These are phyloP conservation scores for Sphaerodactylus townsendi DNA, from an alignment of 2,113 vertebrate genomes.

Conservation along the genomic window DNA sequence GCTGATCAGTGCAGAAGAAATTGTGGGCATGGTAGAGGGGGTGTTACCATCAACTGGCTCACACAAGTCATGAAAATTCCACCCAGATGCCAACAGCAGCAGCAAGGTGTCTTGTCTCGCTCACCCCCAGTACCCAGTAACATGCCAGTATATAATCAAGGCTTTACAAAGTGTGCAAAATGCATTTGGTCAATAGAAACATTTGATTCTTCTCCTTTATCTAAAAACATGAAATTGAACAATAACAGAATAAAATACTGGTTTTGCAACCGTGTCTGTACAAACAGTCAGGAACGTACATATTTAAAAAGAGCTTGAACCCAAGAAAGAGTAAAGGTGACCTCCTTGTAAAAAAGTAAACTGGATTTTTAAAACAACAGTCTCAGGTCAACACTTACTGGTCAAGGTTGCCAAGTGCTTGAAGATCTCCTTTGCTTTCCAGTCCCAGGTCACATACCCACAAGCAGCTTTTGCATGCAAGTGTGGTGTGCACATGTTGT, in stretches of 20 bases:
- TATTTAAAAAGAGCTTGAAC: slow-evolving; percentile 75
- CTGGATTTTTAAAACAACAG: slow-evolving; percentile 71
- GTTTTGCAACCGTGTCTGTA: slow-evolving; percentile 78
- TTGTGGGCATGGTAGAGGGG: slow-evolving; percentile 73
- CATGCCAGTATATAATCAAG: slow-evolving; percentile 86
- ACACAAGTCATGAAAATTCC: slow-evolving; percentile 63
- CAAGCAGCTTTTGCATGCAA: slow-evolving; percentile 40
- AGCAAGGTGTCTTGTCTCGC: slow-evolving; percentile 74
- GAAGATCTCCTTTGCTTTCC: slow-evolving; percentile 65
- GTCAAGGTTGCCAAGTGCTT: slow-evolving; percentile 74
- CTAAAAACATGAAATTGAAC: slow-evolving; percentile 61
- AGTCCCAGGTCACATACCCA: slow-evolving; percentile 43
- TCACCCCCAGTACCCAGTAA: slow-evolving; percentile 79
- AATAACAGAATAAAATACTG: slow-evolving; percentile 79
- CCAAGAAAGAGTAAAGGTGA: slow-evolving; percentile 80
- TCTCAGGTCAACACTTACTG: slow-evolving; percentile 80
- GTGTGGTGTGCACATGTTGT: slow-evolving; percentile 50
- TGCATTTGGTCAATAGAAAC: slow-evolving; percentile 94
- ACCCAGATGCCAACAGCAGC: slow-evolving; percentile 68
- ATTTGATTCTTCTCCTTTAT: slow-evolving; percentile 58
- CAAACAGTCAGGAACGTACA: slow-evolving; percentile 79
- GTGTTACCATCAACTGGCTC: slow-evolving; percentile 50
- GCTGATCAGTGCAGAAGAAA: slow-evolving; percentile 66
- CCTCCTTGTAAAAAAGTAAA: slow-evolving; percentile 75
- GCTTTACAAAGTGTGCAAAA: slow-evolving; percentile 95